Evolutionary conservation across 2,797 vertebrate species (phyloP).

Genomic region (Remorina albescens): DNA sequence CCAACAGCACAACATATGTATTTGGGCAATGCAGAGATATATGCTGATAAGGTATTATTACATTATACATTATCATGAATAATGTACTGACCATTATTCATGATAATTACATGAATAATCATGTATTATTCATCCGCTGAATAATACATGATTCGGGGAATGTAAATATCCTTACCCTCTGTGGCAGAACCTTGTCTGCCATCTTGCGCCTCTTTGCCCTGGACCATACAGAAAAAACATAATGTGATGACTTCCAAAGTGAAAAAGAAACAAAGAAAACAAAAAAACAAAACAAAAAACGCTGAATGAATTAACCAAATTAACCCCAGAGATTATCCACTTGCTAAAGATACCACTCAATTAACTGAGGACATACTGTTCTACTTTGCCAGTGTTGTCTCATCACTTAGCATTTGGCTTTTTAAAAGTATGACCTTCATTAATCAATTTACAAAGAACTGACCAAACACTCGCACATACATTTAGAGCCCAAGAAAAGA

Average conservation of each 20-base stretch:
- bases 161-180: slow-evolving; percentile 85
- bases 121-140: too few species aligned
- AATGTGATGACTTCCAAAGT: slow-evolving; percentile 1
- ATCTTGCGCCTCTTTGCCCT: slow-evolving; percentile 97
- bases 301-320: not conserved
- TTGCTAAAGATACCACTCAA: not conserved
- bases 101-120: too few species aligned
- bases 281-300: slow-evolving; percentile 1
- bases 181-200: slow-evolving; percentile 98
- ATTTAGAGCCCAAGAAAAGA: slow-evolving; percentile 23
- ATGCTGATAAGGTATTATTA: too few species aligned
- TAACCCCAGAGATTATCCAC: not conserved
- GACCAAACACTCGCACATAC: not conserved
- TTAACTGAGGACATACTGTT: not conserved
- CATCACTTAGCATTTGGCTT: slow-evolving; percentile 22
- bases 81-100: too few species aligned
- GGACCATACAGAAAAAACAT: slow-evolving; percentile 41
- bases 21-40: not conserved
- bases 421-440: slow-evolving; percentile 1
- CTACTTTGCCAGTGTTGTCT: not conserved
- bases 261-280: not conserved
- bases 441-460: slow-evolving; percentile 19
- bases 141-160: not conserved
- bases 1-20: slow-evolving; percentile 10
- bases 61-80: too few species aligned